Evolutionary conservation across 1,140 invertebrate species (phyloP), one percentile per base, ranked within the genome.

Genomic region (Conus betulinus): DNA sequence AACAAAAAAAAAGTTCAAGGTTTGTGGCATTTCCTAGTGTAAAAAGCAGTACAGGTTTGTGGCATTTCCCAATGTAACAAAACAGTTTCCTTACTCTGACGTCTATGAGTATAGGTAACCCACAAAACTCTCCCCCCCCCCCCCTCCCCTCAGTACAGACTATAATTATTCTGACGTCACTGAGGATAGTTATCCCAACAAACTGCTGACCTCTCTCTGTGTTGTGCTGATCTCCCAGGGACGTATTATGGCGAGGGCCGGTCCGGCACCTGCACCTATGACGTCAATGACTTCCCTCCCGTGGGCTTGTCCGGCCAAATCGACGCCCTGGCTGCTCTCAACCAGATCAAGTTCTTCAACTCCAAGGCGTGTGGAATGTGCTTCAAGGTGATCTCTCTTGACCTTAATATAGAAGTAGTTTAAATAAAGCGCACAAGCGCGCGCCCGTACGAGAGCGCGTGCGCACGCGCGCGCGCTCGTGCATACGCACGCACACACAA

Each of bases 361-460:
- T 78, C 74, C 5, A 78, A 78, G 27, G 27, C 74, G 5, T 78
- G 74, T 20, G 74, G 74, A 78, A 78, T 78, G 74, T 78, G 74
- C 74, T 78, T 78, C 74, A 78, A 20, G 74, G 74, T 78, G 27
- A 78, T 78, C n/a, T 39, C 25, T 78, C 7, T 78, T 78, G n/a
- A 8, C 7, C 27, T 78, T 78, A 8, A 78, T 39, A 5, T 15
- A 51, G 5, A 10, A 7, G 6, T 39, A 13, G 7, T 78, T 78
- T 51, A 13, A 25, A 71, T 71, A 6, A 6, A 10, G 67, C n/a
- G 7, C 67, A 23, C 5, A n/a, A 5, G 7, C 5, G 20, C 20
- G 55, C 13, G 6, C 13, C 55, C 13, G 6, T 57, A 7, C 13
- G 6, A 6, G 55, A 13, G 55, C 55, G 55, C 55, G n/a, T n/a